Conservation (phyloP, 1,140 invertebrate species). For the Piezodorus guildinii region DNA sequence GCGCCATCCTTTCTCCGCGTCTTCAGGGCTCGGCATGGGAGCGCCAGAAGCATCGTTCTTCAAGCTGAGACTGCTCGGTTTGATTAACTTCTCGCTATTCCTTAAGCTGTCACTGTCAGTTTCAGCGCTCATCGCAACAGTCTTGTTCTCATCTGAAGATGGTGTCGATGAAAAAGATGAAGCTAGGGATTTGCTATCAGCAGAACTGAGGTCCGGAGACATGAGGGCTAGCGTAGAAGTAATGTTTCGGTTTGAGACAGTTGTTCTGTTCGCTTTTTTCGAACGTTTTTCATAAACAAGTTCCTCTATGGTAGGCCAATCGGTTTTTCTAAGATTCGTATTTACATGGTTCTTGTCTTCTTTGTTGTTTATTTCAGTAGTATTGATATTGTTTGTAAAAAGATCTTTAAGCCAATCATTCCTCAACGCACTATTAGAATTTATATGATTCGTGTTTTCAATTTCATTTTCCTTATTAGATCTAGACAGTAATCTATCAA, state of each 20-base stretch:
- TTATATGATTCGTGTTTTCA: too few relatives aligned
- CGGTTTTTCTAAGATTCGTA: background rate
- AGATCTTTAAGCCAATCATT: too few relatives aligned
- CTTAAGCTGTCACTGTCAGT: conserved; percentile 7
- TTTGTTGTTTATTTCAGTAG: too few relatives aligned
- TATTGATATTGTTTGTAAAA: too few relatives aligned
- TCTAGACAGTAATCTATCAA: too few relatives aligned
- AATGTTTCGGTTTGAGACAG: background rate
- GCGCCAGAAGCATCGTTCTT: background rate
- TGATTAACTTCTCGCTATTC: background rate
- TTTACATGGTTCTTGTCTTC: background rate
- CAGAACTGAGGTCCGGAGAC: conserved; percentile 24
- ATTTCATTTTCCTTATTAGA: too few relatives aligned
- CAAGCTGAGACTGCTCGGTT: background rate
- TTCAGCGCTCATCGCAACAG: background rate
- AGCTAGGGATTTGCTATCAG: conserved; percentile 19
- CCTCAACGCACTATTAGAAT: too few relatives aligned
- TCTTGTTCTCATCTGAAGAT: conserved; percentile 20
- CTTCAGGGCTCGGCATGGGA: conserved; percentile 23
- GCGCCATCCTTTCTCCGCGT: conserved; percentile 27
- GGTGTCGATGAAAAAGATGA: conserved; percentile 27
- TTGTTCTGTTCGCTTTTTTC: background rate
- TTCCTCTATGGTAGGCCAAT: conserved; percentile 27
- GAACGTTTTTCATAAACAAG: conserved; percentile 12
- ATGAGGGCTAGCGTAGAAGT: conserved; percentile 25